A percentile compares a stretch with the other conserved stretches of the same genome.
These are phyloP conservation scores for Verasper variegatus DNA, from an alignment of 2,113 vertebrate species.

Conservation along the genomic window DNA sequence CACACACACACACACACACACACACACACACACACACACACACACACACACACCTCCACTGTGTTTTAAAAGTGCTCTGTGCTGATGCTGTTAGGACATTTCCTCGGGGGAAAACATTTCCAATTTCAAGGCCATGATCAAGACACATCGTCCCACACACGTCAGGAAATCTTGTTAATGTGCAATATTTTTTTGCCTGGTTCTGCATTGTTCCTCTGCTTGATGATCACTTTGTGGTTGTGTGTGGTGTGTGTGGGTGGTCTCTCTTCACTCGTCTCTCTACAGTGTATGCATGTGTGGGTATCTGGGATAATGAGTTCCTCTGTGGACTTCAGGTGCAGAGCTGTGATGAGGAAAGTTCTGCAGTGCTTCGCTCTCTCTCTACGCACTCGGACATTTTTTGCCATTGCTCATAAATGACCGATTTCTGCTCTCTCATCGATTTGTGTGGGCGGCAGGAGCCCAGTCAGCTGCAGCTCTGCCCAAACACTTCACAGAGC, in stretches of 20 bases:
- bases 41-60: conserved; percentile 2
- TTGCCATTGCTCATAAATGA: conserved; percentile 53
- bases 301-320: conserved; percentile 40
- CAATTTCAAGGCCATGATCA: conserved; percentile 39
- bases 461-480: conserved; percentile 53
- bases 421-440: conserved; percentile 64
- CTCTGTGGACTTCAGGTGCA: conserved; percentile 46
- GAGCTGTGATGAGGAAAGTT: conserved; percentile 47
- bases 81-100: conserved; percentile 66
- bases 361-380: conserved; percentile 59
- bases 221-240: neutral
- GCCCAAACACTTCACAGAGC: conserved; percentile 35
- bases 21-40: neutral
- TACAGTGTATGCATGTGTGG: neutral
- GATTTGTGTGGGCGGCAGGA: conserved; percentile 33
- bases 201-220: neutral
- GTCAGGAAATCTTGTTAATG: conserved; percentile 54
- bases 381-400: conserved; percentile 9
- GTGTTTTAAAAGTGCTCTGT: conserved; percentile 34
- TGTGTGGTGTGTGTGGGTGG: conserved; percentile 8
- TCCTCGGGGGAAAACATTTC: conserved; percentile 59
- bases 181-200: conserved; percentile 41
- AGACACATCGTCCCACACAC: conserved; percentile 23
- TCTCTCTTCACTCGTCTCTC: neutral
- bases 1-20: neutral